Conservation (phyloP, 2,888 invertebrate species). For the Cosmia pyralina region DNA sequence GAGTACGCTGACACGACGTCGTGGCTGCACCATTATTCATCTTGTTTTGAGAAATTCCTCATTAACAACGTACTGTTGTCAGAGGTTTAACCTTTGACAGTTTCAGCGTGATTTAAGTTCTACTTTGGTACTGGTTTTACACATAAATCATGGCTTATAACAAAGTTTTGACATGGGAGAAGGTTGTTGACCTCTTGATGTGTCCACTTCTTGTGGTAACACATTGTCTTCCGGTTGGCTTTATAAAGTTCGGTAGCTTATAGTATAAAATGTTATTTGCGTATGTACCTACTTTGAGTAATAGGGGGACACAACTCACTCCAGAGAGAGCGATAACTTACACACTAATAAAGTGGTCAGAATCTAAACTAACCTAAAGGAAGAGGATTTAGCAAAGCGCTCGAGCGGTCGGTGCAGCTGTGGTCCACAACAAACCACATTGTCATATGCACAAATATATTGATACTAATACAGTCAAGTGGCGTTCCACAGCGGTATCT, state of each 20-base stretch:
- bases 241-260: neutral
- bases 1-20: conserved; percentile 20
- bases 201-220: neutral
- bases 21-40: conserved; percentile 30
- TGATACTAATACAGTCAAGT: neutral
- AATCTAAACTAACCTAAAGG: neutral
- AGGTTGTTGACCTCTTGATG: conserved; percentile 9
- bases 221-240: neutral
- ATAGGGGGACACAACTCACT: neutral
- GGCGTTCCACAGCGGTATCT: neutral
- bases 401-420: neutral
- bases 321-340: neutral
- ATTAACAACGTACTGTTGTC: conserved; percentile 32
- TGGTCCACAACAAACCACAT: neutral
- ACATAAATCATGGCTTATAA: conserved; percentile 3
- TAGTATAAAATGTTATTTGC: neutral
- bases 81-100: conserved; percentile 15
- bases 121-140: conserved; percentile 7
- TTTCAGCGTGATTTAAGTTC: conserved; percentile 11
- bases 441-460: conserved; percentile 7
- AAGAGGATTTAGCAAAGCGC: neutral
- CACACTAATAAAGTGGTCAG: neutral
- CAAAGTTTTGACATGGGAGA: conserved; percentile 25
- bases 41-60: conserved; percentile 39
- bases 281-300: neutral